Evolutionary conservation across 2,113 vertebrate species (phyloP), one percentile per base, ranked within the genome.

Genomic region (Hippocampus mohnikei): DNA sequence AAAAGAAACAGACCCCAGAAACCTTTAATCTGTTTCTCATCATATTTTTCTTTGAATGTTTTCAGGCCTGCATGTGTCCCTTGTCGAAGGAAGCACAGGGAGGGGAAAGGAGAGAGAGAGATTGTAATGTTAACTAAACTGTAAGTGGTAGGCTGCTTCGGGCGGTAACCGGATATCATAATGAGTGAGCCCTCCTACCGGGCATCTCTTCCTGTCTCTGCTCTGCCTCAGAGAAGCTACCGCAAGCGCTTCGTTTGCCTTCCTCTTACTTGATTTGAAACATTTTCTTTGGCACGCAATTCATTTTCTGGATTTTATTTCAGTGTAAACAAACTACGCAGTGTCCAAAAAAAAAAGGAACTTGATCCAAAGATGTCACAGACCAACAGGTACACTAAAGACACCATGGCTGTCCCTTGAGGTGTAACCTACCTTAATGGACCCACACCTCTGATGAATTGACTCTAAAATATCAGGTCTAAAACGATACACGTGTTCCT

Each of bases 101-200:
- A 3, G 50, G 13, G 3, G 23, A 56, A 66, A 73, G 10, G 42
- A 37, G 33, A 53, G 66, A 53, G 66, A 20, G 53, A 72, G 73
- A 66, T 60, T 71, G 70, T 72, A 72, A 80, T 21, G n/a, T 71
- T 62, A 67, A 58, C 71, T 77, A 58, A 75, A 77, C 66, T 81
- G 74, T 75, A 70, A 78, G 75, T 83, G 78, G 71, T 72, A 29
- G 78, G 75, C 80, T 80, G 83, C 88, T 87, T 72, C 73, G 9
- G 76, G 81, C 80, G 82, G 88, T 82, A 89, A 89, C 75, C 52
- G 78, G 83, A 88, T 85, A 84, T 50, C 83, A 87, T 89, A 88
- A 91, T 88, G 82, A 88, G 79, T 69, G 21, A 48, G 73, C 66
- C 80, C 84, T 81, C 85, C 86, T 73, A 72, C 84, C 84, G 87